Base-by-base conservation (phyloP, 92 coral and sea anemone species). In the Pocillopora meandrina region DNA sequence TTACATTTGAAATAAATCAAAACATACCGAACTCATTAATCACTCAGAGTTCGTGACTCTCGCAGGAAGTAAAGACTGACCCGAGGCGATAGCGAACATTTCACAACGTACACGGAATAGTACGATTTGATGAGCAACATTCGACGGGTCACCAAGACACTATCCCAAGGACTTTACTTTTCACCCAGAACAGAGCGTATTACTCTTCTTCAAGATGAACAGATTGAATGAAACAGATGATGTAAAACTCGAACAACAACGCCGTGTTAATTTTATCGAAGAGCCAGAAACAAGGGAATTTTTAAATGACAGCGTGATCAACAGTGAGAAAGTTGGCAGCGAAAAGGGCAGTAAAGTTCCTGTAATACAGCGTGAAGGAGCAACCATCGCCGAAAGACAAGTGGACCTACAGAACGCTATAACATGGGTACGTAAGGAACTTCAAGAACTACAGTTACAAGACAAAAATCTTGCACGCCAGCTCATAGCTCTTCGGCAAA, bases 401-500 rank as follows among this genome's bases (percentile, higher is more conserved):
- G 82, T 78, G 14, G 93, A 93, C 59, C 82, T 90, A 26, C 92
- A 93, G 77, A 86, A 82, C 72, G 96, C 96, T 9, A 76, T 93
- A 17, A 62, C 71, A 23, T 93, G 96, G 96, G 77, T 93, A 56
- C 89, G 89, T 70, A 85, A 72, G 20, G 93, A 93, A 82, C 91
- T 93, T 0, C 89, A 89, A 57, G 96, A 87, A 26, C 90, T 93
- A 93, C 87, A 87, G 10, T 82, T 89, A 67, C 96, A 93, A 61
- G 96, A 93, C 83, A 93, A 89, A 56, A 85, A 89, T 52, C 88
- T 93, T 18, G 94, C 96, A 21, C 89, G 85, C 31, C 96, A 93
- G 69, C 82, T 93, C 36, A 93, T 93, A 18, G 86, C 88, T 42
- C 90, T 93, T 49, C 88, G 96, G 66, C 73, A 93, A 69, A 93